These are phyloP conservation scores for Podarcis lilfordi DNA, from an alignment of 2,797 vertebrate genomes.

Conservation along the genomic window DNA sequence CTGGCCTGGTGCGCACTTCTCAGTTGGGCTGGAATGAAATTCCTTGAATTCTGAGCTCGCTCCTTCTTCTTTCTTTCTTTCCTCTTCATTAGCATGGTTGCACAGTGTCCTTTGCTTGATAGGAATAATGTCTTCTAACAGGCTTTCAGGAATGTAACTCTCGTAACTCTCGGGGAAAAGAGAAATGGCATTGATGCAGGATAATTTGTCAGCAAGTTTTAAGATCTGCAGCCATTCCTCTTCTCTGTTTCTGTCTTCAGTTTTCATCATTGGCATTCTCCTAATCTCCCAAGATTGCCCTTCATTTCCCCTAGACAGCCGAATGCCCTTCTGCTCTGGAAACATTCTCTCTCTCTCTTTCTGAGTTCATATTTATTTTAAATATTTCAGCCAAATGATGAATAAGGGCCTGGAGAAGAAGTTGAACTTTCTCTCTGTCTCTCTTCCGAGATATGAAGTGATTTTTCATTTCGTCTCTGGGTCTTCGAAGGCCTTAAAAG, in stretches of 20 bases:
- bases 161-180: constrained; percentile 4
- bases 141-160: background rate
- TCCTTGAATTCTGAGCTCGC: background rate
- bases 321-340: background rate
- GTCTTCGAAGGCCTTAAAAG: background rate
- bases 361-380: constrained; percentile 17
- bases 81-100: background rate
- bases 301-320: background rate
- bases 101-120: background rate
- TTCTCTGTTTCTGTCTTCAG: background rate
- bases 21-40: background rate
- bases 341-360: background rate
- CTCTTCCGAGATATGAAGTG: background rate
- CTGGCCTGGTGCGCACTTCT: background rate
- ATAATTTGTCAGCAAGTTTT: constrained; percentile 2
- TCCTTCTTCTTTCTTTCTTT: background rate
- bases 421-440: background rate
- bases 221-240: background rate
- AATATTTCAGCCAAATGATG: constrained; percentile 30
- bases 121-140: background rate
- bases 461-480: constrained; percentile 16
- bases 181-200: constrained; percentile 8
- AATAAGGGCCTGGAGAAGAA: constrained; percentile 12
- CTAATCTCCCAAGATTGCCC: background rate
- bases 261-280: constrained; percentile 12